Evolutionary conservation across 2,888 invertebrate species (phyloP), one percentile per base, ranked within the genome.

Genomic region (Synanthedon vespiformis): DNA sequence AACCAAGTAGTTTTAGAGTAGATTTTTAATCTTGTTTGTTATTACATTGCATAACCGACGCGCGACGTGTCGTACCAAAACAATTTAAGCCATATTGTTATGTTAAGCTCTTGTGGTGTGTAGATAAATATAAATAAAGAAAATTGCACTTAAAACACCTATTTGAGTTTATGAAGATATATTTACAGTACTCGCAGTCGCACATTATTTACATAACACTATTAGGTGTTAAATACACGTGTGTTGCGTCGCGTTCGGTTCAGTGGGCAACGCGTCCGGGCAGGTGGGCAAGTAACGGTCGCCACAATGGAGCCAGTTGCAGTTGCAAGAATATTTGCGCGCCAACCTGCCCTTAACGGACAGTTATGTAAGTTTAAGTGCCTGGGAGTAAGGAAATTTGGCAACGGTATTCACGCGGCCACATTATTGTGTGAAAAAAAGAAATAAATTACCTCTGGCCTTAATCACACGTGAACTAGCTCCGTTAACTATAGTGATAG

Each of bases 271-370:
- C 67, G 69, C 65, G 55, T 55, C 52, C 65, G 65, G 68, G 82
- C 86, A 85, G 85, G 85, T 86, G 85, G 83, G 77, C 77, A 72
- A 73, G 63, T 86, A 87, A 86, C 86, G 85, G 86, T 81, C 76
- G 71, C 40, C 22, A 53, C 53, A 51, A 44, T 52, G 54, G 54
- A 56, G 56, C 53, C 53, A 54, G 52, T 51, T 53, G 50, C 53
- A 51, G 66, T 67, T 65, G 63, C 63, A 67, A 62, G 65, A 55
- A 56, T 64, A 65, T 71, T 71, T 61, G 62, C 64, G 60, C 64
- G 62, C 63, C 65, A 68, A 62, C 56, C 55, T 53, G 54, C 60
- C 57, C 58, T 60, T 58, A 62, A 59, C 64, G 62, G 65, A 67
- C 57, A 18, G 44, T 44, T 44, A 44, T 44, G 14, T 44, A 44